phyloP scores from a whole-genome alignment of 2,113 vertebrate species.

The Cettia cetti region DNA sequence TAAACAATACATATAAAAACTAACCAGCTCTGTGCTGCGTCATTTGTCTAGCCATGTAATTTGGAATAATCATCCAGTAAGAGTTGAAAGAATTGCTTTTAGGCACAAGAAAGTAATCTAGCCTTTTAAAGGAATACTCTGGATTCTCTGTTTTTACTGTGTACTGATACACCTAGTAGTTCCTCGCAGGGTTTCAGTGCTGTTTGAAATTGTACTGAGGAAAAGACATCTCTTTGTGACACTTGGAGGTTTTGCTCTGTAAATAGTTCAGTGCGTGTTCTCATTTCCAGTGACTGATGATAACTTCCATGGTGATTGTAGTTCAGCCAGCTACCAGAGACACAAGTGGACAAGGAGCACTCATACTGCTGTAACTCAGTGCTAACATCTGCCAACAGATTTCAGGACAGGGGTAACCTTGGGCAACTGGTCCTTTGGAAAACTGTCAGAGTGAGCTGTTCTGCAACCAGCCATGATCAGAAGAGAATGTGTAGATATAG shows the following conservation, averaged over 20 bases:
- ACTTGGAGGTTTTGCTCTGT: neutral
- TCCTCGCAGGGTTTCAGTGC: neutral
- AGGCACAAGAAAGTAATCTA: neutral
- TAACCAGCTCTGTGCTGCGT: neutral
- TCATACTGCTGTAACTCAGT: neutral
- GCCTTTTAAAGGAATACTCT: neutral
- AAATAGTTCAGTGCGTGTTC: neutral
- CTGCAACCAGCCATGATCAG: neutral
- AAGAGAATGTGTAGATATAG: neutral
- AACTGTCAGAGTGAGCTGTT: neutral
- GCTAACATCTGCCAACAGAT: neutral
- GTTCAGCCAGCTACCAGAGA: neutral
- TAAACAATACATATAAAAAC: neutral
- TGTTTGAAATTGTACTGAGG: neutral
- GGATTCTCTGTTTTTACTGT: neutral
- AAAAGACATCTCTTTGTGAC: conserved; percentile 22
- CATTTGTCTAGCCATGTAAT: neutral
- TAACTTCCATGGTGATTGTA: conserved; percentile 37
- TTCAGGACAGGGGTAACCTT: neutral
- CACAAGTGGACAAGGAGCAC: neutral
- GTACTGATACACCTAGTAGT: neutral
- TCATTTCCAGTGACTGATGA: neutral
- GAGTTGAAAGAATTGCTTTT: neutral
- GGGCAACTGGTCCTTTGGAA: neutral
- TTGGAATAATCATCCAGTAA: neutral